Base-by-base conservation (phyloP, 2,888 invertebrate genomes). In the Caenorhabditis sp. region DNA sequence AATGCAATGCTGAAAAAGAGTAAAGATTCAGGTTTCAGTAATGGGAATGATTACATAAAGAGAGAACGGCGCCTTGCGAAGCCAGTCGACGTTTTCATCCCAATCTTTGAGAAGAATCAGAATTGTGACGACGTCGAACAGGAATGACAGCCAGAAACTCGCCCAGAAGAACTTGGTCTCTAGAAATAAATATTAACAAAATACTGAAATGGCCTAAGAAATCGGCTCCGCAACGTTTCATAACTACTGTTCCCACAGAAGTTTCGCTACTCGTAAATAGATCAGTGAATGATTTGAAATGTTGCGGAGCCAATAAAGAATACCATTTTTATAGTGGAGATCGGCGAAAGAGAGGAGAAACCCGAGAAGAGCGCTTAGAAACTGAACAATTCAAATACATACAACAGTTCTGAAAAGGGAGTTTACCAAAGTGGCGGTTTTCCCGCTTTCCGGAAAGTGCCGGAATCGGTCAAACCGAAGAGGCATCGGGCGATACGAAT, bases 391-490 rank as follows among this genome's bases (percentile, higher is more conserved):
- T 11, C 11, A 11, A 5, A 24, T 11, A 15, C 26, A 15, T 27
- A 5, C 17, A 0, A 17, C 20, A 4, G 13, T 9, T 13, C 13
- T 35, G 6, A 5, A 9, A 20, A 20, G 1, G 27, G 22, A 4
- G 37, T 2, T 20, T 20, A 68, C 68, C 59, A 68, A 24, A 2
- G 68, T 68, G 6, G 52, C 37, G n/a, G 52, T 52, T 20, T 68
- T 68, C 8, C 58, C 68, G 43, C 39, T 52, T 15, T 68, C 68
- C 35, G 68, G 68, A 59, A 59, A 68, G 7, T 43, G 20, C 0
- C 68, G 58, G 32, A 68, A 59, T 43, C 68, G 58, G 52, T 58
- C 58, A 43, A 68, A 68, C 2, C 68, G 68, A 9, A 68, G 59
- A 24, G 58, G 41, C 68, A 59, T 66, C 17, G 37, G 13, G 1